phyloP scores from a whole-genome alignment of 2,888 invertebrate species.

The Apamea epomidion region DNA sequence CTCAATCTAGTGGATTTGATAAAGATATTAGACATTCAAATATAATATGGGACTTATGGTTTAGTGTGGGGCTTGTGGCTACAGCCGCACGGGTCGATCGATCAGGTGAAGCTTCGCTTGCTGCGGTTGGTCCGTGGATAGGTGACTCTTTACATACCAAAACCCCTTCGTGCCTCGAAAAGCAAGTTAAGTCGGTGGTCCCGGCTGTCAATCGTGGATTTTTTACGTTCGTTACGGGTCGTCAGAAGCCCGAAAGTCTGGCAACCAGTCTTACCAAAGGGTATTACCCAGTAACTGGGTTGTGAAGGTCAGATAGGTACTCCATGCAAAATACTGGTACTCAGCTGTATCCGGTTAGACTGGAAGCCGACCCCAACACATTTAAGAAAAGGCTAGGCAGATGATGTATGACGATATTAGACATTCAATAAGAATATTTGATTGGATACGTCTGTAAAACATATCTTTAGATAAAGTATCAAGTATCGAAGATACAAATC shows the following conservation, averaged over 20 bases:
- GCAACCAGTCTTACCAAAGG: not conserved
- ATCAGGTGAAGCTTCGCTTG: not conserved
- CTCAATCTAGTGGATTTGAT: slow-evolving; percentile 3
- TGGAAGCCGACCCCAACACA: too few relatives aligned
- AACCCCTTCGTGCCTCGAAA: too few relatives aligned
- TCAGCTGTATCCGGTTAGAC: not conserved
- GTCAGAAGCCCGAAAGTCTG: not conserved
- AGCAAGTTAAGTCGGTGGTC: too few relatives aligned
- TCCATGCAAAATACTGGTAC: not conserved
- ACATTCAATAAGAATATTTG: not conserved
- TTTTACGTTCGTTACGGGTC: too few relatives aligned
- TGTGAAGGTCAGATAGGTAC: not conserved
- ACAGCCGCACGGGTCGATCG: not conserved
- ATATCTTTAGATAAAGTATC: slow-evolving; percentile 25
- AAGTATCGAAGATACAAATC: slow-evolving; percentile 29
- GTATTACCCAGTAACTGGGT: not conserved
- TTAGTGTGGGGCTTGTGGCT: not conserved
- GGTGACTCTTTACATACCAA: not conserved
- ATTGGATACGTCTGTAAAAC: slow-evolving; percentile 4
- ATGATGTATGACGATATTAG: not conserved
- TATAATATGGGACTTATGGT: too few relatives aligned
- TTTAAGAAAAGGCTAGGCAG: not conserved
- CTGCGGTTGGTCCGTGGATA: not conserved
- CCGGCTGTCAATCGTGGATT: not conserved
- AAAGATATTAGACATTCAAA: not conserved